Evolutionary conservation across 2,888 invertebrate species (phyloP).

Genomic region (Platycheirus rosarum): DNA sequence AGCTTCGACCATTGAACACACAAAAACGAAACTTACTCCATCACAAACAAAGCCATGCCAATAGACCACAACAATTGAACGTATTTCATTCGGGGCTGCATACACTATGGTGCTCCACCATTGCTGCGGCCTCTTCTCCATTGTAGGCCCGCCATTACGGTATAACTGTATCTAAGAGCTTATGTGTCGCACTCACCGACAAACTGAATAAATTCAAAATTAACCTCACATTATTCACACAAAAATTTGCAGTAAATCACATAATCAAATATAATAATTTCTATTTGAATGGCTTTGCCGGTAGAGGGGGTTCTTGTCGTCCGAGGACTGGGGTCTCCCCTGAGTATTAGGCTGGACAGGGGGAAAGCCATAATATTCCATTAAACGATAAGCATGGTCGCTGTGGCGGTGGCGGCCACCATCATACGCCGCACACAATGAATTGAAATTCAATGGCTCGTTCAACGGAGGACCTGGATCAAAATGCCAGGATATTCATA

Average conservation of each 20-base stretch:
- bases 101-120: neutral
- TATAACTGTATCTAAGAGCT: conserved; percentile 39
- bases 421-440: conserved; percentile 32
- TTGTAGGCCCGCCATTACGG: conserved; percentile 7
- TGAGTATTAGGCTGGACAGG: conserved; percentile 37
- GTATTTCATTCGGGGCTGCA: conserved; percentile 6
- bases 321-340: neutral
- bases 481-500: conserved; percentile 41
- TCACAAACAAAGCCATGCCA: conserved; percentile 47
- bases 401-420: too few relatives aligned
- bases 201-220: conserved; percentile 65
- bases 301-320: neutral
- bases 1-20: conserved; percentile 10
- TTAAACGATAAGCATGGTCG: conserved; percentile 71
- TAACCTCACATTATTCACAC: conserved; percentile 70
- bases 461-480: conserved; percentile 35
- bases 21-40: conserved; percentile 40
- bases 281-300: conserved; percentile 51
- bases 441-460: too few relatives aligned
- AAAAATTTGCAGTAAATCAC: conserved; percentile 71
- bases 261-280: conserved; percentile 72
- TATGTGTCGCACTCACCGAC: conserved; percentile 50
- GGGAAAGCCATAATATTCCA: conserved; percentile 64
- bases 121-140: conserved; percentile 24
- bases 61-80: conserved; percentile 55